Base-by-base conservation (phyloP, 2,888 invertebrate genomes). In the Hirtodrosophila trivittata region DNA sequence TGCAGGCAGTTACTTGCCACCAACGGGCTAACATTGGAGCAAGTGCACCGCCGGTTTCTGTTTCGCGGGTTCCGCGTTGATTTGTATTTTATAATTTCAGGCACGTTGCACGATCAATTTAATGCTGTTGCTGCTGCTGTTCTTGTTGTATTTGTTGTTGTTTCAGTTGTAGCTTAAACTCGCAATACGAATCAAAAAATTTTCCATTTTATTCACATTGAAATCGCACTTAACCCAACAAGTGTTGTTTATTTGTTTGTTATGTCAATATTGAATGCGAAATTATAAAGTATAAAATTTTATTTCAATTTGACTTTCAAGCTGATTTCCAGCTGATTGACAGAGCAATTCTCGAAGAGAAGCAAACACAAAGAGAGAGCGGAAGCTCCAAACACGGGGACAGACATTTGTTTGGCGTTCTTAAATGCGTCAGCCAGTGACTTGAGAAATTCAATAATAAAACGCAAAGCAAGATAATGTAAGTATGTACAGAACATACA, bases 81-180 rank as follows among this genome's bases (percentile, higher is more conserved):
- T 66, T 84, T 81, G 71, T 68, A 82, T 82, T 81, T 81, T 84
- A 68, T 77, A 74, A 81, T 81, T 81, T 81, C 85, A 81, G 66
- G 75, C 81, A 81, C 81, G 81, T 81, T 81, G 85, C 82, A 81
- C 65, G 71, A 71, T 75, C 76, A 62, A 58, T 70, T 65, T 63
- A 63, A 50, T 50, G 66, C 39, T 59, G 21, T 33, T 59, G n/a
- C n/a, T n/a, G n/a, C n/a, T n/a, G n/a, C n/a, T n/a, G n/a, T n/a
- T n/a, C n/a, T n/a, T n/a, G n/a, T n/a, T n/a, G n/a, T n/a, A n/a
- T n/a, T n/a, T n/a, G 32, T 46, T 49, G 43, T 32, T 39, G 38
- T 51, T 60, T 45, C 63, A 9, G 30, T 39, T 35, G n/a, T 42
- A 35, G 41, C 33, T 35, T 39, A 42, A 43, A 65, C 33, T 64